Conservation (phyloP, 2,888 invertebrate species). For the Spilarctia lutea region DNA sequence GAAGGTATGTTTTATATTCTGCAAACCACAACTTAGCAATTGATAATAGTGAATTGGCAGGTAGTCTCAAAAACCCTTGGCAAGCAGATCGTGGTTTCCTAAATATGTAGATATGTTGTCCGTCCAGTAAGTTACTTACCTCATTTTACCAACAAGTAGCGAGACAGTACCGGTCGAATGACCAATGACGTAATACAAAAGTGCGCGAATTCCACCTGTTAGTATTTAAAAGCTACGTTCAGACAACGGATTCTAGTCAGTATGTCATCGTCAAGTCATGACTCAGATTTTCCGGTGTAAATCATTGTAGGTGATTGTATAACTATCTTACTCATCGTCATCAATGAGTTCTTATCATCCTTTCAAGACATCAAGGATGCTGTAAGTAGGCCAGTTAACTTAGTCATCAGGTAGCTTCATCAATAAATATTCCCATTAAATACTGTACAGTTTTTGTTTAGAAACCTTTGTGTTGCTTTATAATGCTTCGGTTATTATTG, state of each 20-base stretch:
- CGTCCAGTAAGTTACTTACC: slow-evolving; percentile 19
- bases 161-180: slow-evolving; percentile 59
- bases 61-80: not conserved
- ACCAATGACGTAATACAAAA: slow-evolving; percentile 76
- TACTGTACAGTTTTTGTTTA: not conserved
- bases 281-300: slow-evolving; percentile 72
- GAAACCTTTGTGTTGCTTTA: not conserved
- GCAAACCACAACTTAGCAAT: too few species aligned
- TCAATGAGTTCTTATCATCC: slow-evolving; percentile 24
- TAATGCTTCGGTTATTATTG: not conserved
- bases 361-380: slow-evolving; percentile 37
- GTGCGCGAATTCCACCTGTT: slow-evolving; percentile 79
- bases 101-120: slow-evolving; percentile 12
- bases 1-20: too few species aligned
- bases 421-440: not conserved
- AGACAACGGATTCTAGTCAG: slow-evolving; percentile 47
- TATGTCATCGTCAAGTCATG: slow-evolving; percentile 50
- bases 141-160: slow-evolving; percentile 51
- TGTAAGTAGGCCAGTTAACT: slow-evolving; percentile 38
- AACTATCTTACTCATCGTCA: slow-evolving; percentile 53
- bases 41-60: not conserved
- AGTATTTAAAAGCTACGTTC: slow-evolving; percentile 45
- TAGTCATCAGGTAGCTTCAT: slow-evolving; percentile 2
- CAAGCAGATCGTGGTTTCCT: slow-evolving; percentile 25
- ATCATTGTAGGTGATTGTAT: slow-evolving; percentile 59